Evolutionary conservation across 2,797 vertebrate species (phyloP).

Genomic region (Cirrhinus mrigala): DNA sequence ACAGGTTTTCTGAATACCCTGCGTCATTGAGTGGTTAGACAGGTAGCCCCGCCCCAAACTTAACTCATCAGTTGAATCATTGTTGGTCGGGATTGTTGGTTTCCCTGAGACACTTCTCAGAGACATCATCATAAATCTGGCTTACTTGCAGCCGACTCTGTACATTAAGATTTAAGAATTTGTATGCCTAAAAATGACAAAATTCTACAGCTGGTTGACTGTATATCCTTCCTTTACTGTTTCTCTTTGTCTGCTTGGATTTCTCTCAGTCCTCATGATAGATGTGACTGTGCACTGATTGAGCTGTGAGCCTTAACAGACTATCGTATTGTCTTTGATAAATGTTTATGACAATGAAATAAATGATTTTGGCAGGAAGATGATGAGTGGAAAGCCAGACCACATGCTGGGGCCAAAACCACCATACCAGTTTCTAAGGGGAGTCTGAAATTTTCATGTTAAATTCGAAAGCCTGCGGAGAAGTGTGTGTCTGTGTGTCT

Average conservation of each 20-base stretch:
- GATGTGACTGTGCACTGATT: constrained; percentile 1
- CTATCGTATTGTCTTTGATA: constrained; percentile 1
- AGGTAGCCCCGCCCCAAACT: not conserved
- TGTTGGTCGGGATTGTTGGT: not conserved
- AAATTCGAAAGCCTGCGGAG: not conserved
- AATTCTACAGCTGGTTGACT: not conserved
- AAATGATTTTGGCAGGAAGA: constrained; percentile 17
- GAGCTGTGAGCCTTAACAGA: constrained; percentile 23
- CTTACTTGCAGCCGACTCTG: not conserved
- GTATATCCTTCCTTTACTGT: not conserved
- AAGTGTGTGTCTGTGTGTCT: not conserved
- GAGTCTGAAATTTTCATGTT: not conserved
- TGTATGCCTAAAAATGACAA: not conserved
- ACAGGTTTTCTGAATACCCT: not conserved
- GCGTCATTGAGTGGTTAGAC: not conserved
- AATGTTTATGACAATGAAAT: constrained; percentile 29
- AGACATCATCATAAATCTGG: not conserved
- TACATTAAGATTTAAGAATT: not conserved
- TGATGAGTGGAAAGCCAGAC: constrained; percentile 23
- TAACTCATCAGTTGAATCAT: not conserved
- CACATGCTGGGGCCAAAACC: constrained; percentile 18
- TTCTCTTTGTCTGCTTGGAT: constrained; percentile 11
- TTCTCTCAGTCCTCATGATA: not conserved
- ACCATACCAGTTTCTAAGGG: not conserved
- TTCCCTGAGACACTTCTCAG: not conserved